phyloP scores from a whole-genome alignment of 2,797 vertebrate species.

The Lates japonicus region DNA sequence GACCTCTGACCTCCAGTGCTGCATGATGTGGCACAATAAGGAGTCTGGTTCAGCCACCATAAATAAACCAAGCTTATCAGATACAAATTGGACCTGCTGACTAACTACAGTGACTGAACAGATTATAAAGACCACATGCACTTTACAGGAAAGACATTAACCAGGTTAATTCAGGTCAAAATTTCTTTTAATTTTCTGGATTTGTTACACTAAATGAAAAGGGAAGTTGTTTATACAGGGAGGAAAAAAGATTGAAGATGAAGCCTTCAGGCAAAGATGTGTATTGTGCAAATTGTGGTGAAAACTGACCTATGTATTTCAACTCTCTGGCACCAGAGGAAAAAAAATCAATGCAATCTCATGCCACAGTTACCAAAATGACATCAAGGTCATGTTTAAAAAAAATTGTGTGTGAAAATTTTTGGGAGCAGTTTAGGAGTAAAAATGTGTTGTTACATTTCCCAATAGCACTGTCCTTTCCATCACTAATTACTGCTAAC shows the following conservation, averaged over 20 bases:
- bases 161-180: neutral
- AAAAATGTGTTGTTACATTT: slow-evolving; percentile 13
- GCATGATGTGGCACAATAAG: slow-evolving; percentile 43
- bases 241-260: neutral
- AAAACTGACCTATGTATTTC: neutral
- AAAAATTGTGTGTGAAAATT: neutral
- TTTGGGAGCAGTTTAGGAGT: neutral
- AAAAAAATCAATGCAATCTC: slow-evolving; percentile 14
- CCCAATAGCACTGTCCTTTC: neutral
- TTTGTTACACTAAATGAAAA: slow-evolving; percentile 13
- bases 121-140: neutral
- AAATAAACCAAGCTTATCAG: slow-evolving; percentile 31
- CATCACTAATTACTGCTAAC: neutral
- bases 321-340: too few relatives aligned
- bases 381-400: slow-evolving; percentile 6
- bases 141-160: slow-evolving; percentile 1
- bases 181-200: neutral
- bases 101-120: slow-evolving; percentile 10
- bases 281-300: neutral
- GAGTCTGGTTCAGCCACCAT: neutral
- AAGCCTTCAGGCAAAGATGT: neutral
- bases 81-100: slow-evolving; percentile 50
- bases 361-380: slow-evolving; percentile 5
- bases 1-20: slow-evolving; percentile 3
- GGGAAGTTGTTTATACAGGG: neutral